Percentiles rank a stretch among this genome's conserved stretches.
Evolutionary conservation across 1,140 invertebrate species (phyloP).

Genomic region (Holotrichia oblita): DNA sequence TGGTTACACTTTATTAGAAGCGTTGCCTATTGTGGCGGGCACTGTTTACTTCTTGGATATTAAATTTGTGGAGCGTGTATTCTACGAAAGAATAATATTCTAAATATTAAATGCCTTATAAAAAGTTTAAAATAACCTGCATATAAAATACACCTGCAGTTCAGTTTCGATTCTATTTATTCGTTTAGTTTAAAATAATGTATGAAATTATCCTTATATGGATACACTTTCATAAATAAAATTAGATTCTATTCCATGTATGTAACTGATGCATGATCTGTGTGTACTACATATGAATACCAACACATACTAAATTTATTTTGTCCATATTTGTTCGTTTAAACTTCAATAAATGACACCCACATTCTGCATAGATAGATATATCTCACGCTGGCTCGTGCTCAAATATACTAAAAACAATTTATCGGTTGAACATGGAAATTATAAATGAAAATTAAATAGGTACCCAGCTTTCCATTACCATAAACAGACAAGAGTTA

Average conservation of each 20-base stretch:
- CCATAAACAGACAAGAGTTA: slow-evolving; percentile 28
- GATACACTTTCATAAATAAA: neutral
- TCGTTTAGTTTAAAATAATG: neutral
- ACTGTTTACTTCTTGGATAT: too few species aligned
- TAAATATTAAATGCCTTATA: too few species aligned
- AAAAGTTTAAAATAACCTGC: too few species aligned
- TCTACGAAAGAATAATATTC: too few species aligned
- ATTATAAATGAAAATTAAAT: slow-evolving; percentile 33
- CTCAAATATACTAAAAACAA: neutral
- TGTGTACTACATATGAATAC: neutral
- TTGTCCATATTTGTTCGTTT: neutral
- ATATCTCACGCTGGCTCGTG: neutral
- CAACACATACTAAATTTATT: neutral
- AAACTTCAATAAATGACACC: neutral
- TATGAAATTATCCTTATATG: slow-evolving; percentile 5
- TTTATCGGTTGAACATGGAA: slow-evolving; percentile 6
- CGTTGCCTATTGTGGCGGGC: too few species aligned
- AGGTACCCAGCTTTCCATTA: neutral
- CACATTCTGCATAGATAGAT: neutral
- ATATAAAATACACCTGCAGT: too few species aligned
- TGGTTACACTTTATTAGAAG: neutral
- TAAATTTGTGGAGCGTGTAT: too few species aligned
- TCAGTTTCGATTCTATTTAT: too few species aligned
- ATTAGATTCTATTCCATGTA: neutral
- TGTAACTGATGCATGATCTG: neutral